These are phyloP conservation scores for Cenopis cana DNA, from an alignment of 2,888 invertebrate species.

Conservation along the genomic window DNA sequence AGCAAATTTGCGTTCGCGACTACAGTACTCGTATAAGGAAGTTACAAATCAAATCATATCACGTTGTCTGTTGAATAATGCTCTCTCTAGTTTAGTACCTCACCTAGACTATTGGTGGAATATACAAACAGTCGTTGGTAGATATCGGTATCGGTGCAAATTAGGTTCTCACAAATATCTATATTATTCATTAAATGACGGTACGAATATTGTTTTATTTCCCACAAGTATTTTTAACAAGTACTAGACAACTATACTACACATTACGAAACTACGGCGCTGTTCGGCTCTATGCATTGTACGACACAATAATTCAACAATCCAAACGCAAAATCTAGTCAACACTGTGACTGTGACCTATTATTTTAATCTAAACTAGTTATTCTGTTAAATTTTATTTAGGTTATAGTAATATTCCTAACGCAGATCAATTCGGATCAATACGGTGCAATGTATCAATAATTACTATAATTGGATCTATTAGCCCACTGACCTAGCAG, in stretches of 20 bases:
- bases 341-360: too few relatives aligned
- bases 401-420: neutral
- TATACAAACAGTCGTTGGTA: neutral
- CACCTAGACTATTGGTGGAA: neutral
- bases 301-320: neutral
- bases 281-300: neutral
- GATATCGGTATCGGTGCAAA: too few relatives aligned
- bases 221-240: too few relatives aligned
- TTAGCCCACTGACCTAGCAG: constrained; percentile 36
- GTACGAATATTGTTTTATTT: too few relatives aligned
- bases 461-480: constrained; percentile 3
- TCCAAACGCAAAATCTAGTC: neutral
- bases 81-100: neutral
- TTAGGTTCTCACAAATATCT: neutral
- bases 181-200: too few relatives aligned
- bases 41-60: neutral
- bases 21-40: neutral
- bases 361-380: too few relatives aligned
- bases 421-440: neutral
- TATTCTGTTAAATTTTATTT: neutral
- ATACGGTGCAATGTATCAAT: neutral
- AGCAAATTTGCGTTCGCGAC: neutral
- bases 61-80: neutral
- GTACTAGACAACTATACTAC: too few relatives aligned
- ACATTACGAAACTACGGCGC: too few relatives aligned